Base-by-base conservation (phyloP, 37 sponge, comb jelly and placozoan species). In the Petrosia ficiformis region DNA sequence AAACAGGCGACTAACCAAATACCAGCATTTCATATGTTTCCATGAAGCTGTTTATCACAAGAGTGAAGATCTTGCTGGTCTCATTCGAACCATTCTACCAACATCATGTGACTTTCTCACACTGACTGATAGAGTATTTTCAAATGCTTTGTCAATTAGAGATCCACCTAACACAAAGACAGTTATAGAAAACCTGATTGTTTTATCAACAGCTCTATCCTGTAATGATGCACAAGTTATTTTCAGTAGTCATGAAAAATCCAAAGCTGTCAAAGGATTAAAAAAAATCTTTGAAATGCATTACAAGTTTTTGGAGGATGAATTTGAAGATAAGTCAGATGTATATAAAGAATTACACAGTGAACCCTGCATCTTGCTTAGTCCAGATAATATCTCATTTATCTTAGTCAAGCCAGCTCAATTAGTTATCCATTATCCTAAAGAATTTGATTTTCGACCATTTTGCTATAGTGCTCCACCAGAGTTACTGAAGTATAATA, bases 391-490 rank as follows among this genome's bases (percentile, higher is more conserved):
- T 19, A 3, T 37, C 34, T 4, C 65, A 21, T 31, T 60, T 59
- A 48, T 4, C 33, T 41, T 81, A 2, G 67, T 81, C 25, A 72
- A 72, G n/a, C 74, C 68, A 52, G 3, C 25, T 19, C 82, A 81
- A 31, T 56, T 81, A 3, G 74, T 73, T 42, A 59, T 2, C 35
- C 3, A 28, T n/a, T 1, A 71, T 26, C 72, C 80, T 40, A 1
- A 21, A 21, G 32, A 39, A 3, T 57, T 6, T 8, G 22, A 42
- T 33, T 31, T 81, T 2, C 66, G 66, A 22, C 82, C 82, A 16
- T 81, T 73, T 34, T 73, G 82, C 59, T 81, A 69, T 42, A 21
- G 44, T 67, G 54, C 71, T 44, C 74, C 67, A 29, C 73, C 57
- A 52, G 67, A 66, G 22, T 19, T 81, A n/a, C 22, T 5, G 40